Conservation (phyloP, 2,113 vertebrate species). For the human (Homo sapiens) region GRCh38 chrX:16477501-16478000, state of each 20-base stretch:
- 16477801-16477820: slow-evolving; percentile 21
- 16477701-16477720: background rate
- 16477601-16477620: slow-evolving; percentile 6
- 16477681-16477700: background rate
- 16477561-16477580: background rate
- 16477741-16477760: background rate
- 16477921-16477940: background rate
- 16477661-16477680: background rate
- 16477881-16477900: slow-evolving; percentile 13
- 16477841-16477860: background rate
- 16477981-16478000: background rate
- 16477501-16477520: slow-evolving; percentile 8
- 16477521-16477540: slow-evolving; percentile 35
- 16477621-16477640: background rate
- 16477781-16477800: background rate
- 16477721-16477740: background rate
- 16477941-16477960: background rate
- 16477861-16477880: background rate
- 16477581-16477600: background rate
- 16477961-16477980: slow-evolving; percentile 5
- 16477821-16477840: slow-evolving; percentile 19
- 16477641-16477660: background rate
- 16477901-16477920: background rate
- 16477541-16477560: background rate
- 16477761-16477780: background rate